Evolutionary conservation across 2,797 vertebrate genomes (phyloP), one percentile per base, ranked within the genome.

Genomic region (Rhinophrynus dorsalis): DNA sequence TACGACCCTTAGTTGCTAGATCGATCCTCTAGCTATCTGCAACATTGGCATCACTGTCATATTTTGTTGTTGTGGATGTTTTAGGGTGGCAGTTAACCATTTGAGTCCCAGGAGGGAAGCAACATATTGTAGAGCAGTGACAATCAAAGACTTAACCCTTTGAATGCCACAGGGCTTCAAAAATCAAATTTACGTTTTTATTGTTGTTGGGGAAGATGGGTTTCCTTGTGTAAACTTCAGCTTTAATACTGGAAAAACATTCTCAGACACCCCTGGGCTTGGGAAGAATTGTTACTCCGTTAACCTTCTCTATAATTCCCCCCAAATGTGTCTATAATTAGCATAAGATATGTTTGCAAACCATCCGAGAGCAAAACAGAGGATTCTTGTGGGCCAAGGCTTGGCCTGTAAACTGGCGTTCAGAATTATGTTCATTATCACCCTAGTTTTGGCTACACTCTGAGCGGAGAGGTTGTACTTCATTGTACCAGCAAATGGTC

Each of bases 301-400:
- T 24, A 35, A 21, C 32, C 45, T 17, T 21, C 61, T 29, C 32
- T 38, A 17, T 48, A 44, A 55, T 44, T 32, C 30, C 18, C 38
- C 24, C 7, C 44, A 6, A 42, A 6, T 2, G 12, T 15, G 23
- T 27, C 23, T 50, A 24, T 12, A 50, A 38, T 45, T 50, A 17
- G 10, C 29, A 51, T 30, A 4, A 24, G 2, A 35, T 47, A 35
- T 57, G 10, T 48, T 48, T 67, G 18, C 12, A 66, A 55, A 66
- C 27, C 29, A 23, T 27, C 26, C 21, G 17, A 26, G 32, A 51
- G 35, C 21, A 24, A 11, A 2, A 11, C 6, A n/a, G 37, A 15
- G 12, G 51, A 54, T 35, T 35, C 23, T n/a, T 6, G n/a, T 18
- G 6, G 42, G 45, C 27, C 11, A 21, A 20, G 10, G 6, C 17